phyloP scores from a whole-genome alignment of 2,888 invertebrate genomes.

The Drosophila glabriapex region DNA sequence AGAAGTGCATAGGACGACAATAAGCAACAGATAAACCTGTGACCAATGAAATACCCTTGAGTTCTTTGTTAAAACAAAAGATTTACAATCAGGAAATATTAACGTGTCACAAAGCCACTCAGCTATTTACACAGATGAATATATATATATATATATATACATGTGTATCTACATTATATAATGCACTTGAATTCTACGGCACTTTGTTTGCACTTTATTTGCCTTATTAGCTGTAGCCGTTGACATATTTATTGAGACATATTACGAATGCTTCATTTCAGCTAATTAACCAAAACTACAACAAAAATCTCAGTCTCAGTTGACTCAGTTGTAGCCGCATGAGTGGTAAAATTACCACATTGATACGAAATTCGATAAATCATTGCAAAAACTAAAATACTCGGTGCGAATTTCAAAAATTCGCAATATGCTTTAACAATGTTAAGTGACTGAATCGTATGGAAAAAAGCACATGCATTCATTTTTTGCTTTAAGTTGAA shows the following conservation, averaged over 20 bases:
- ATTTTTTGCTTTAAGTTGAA: not conserved
- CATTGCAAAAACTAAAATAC: not conserved
- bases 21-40: slow-evolving; percentile 6
- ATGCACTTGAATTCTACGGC: not conserved
- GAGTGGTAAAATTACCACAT: not conserved
- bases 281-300: not conserved
- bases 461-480: not conserved
- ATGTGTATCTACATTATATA: not conserved
- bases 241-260: not conserved
- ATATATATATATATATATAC: not conserved
- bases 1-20: slow-evolving; percentile 22
- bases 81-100: slow-evolving; percentile 44
- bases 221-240: not conserved
- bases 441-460: not conserved
- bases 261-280: not conserved
- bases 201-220: not conserved
- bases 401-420: too few relatives aligned
- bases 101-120: slow-evolving; percentile 11
- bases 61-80: slow-evolving; percentile 22
- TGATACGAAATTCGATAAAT: not conserved
- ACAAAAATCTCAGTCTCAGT: not conserved
- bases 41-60: slow-evolving; percentile 16
- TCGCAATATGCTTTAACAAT: not conserved
- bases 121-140: not conserved
- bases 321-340: not conserved